phyloP scores from a whole-genome alignment of 2,113 vertebrate species.

The Sinosuthora webbiana region DNA sequence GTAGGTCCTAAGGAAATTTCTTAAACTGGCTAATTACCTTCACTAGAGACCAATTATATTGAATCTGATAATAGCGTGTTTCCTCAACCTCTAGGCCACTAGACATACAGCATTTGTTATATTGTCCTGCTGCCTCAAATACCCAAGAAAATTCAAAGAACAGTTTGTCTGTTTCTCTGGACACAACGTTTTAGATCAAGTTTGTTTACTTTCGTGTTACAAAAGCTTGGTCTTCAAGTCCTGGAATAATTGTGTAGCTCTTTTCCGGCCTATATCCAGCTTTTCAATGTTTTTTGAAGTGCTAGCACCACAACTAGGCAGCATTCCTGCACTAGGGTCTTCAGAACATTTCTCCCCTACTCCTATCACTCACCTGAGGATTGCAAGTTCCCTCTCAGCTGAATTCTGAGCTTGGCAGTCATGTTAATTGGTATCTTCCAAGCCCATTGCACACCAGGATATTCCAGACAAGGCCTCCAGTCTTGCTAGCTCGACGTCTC shows the following conservation, averaged over 20 bases:
- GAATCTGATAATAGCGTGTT: not conserved
- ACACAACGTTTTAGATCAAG: not conserved
- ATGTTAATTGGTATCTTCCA: not conserved
- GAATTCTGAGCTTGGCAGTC: not conserved
- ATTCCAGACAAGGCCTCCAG: not conserved
- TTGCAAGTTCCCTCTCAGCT: not conserved
- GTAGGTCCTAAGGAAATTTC: not conserved
- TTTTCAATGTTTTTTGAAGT: not conserved
- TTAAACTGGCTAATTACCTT: not conserved
- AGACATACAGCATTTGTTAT: not conserved
- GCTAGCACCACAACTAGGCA: not conserved
- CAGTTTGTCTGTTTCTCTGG: not conserved
- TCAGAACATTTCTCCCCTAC: not conserved
- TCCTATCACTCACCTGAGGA: not conserved
- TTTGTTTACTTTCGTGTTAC: not conserved
- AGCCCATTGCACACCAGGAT: not conserved
- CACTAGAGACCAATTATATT: not conserved
- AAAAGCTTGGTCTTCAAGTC: not conserved
- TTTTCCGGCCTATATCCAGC: not conserved
- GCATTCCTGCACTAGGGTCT: not conserved
- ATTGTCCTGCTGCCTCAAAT: not conserved
- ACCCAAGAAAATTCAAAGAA: not conserved
- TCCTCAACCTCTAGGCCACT: not conserved
- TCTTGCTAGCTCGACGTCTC: not conserved
- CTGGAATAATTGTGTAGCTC: fast-evolving